phyloP scores from a whole-genome alignment of 1,140 invertebrate genomes.

The Calosoma granatense region DNA sequence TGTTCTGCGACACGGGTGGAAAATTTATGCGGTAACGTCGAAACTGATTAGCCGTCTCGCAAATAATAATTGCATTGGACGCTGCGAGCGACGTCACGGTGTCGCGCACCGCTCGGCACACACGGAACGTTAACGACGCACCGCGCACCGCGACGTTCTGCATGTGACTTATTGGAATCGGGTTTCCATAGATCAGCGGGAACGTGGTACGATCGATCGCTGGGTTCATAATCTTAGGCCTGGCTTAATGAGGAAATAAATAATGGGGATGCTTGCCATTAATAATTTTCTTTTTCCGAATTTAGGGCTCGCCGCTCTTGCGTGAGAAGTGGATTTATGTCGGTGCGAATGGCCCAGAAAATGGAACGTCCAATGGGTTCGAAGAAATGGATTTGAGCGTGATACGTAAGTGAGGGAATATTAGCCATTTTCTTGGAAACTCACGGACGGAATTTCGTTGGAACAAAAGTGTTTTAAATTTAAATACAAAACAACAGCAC shows the following conservation, averaged over 20 bases:
- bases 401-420: too few species aligned
- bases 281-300: slow-evolving; percentile 4
- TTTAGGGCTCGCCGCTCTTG: not conserved
- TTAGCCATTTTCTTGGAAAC: too few species aligned
- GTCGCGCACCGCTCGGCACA: not conserved
- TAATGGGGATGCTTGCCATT: not conserved
- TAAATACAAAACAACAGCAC: too few species aligned
- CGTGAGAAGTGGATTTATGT: not conserved
- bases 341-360: too few species aligned
- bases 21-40: not conserved
- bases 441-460: too few species aligned
- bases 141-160: too few species aligned
- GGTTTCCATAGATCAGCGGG: not conserved
- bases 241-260: slow-evolving; percentile 2
- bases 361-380: too few species aligned
- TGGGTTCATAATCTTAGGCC: not conserved
- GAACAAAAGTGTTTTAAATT: too few species aligned
- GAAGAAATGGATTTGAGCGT: too few species aligned
- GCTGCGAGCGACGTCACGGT: not conserved
- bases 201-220: not conserved
- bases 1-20: not conserved
- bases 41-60: not conserved
- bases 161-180: not conserved
- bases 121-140: slow-evolving; percentile 8
- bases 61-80: not conserved